Evolutionary conservation across 2,888 invertebrate genomes (phyloP), one percentile per base, ranked within the genome.

Genomic region (Trisateles emortualis): DNA sequence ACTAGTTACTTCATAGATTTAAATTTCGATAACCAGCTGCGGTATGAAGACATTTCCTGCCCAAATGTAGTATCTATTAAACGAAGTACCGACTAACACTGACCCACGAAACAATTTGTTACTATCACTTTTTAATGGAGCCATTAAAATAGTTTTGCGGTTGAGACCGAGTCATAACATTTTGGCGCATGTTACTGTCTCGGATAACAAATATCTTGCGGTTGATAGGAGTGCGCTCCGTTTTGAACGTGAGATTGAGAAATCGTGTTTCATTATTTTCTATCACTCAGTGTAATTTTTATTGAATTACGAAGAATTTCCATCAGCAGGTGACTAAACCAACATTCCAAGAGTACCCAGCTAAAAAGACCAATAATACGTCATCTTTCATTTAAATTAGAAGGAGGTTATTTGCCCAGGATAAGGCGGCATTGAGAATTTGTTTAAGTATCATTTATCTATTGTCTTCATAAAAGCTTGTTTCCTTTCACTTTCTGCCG

Each of bases 41-140:
- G 74, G 73, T 74, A 79, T 78, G 75, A 80, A 81, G 81, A 81
- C 75, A 76, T 83, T 84, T 84, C 81, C 79, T 81, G 76, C 60
- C 63, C 52, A 69, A 71, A 78, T 62, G 62, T 69, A 72, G 64
- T 69, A 71, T 73, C 71, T 70, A 74, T 67, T 68, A 63, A 62
- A 70, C 66, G 65, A 51, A 64, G 61, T 66, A 62, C 51, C 65
- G 55, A 67, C 68, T 60, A 74, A 72, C 71, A 71, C 73, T 71
- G 78, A 77, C 74, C 78, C 74, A 78, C 71, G 78, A 77, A 84
- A 80, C 83, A 81, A 89, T 90, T 90, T 89, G 89, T 90, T 74
- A 86, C 88, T 88, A 88, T 89, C 90, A 87, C 85, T 86, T 87
- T 88, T 88, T 90, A 89, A 90, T 90, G 86, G 84, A 82, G 76